Conservation (phyloP, 2,797 vertebrate species). For the Rhinoraja longicauda region DNA sequence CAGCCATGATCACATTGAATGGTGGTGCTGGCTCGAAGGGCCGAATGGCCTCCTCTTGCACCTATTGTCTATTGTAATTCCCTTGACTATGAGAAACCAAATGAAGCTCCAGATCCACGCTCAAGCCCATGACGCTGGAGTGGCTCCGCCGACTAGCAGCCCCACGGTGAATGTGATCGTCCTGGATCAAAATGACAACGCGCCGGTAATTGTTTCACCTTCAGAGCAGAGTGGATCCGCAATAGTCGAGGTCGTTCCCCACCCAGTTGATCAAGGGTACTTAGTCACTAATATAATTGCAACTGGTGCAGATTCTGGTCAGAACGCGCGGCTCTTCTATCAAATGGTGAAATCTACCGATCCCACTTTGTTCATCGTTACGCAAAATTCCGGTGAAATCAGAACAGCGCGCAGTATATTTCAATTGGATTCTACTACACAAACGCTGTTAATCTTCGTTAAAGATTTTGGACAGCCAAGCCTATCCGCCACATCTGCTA, state of each 20-base stretch:
- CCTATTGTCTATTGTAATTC: no score
- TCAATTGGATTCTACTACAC: conserved; percentile 48
- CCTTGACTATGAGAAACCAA: conserved; percentile 45
- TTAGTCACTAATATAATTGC: conserved; percentile 48
- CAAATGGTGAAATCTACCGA: conserved; percentile 53
- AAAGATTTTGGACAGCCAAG: conserved; percentile 50
- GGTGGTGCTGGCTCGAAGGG: no score
- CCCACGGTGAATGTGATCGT: conserved; percentile 55
- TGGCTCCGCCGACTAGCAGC: conserved; percentile 55
- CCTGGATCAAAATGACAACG: conserved; percentile 59
- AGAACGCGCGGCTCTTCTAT: conserved; percentile 58
- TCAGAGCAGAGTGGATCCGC: not conserved
- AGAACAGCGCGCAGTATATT: conserved; percentile 46
- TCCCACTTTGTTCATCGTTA: conserved; percentile 50
- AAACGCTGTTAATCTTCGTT: conserved; percentile 53
- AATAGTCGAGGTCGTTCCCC: conserved; percentile 41
- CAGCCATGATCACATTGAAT: no score
- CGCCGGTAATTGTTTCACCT: conserved; percentile 55
- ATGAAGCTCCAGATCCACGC: conserved; percentile 44
- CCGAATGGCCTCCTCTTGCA: no score
- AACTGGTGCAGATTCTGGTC: conserved; percentile 56
- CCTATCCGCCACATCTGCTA: conserved; percentile 50
- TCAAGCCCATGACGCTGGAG: conserved; percentile 52
- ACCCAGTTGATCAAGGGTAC: conserved; percentile 42
- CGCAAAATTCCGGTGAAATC: conserved; percentile 53